phyloP scores from a whole-genome alignment of 1,140 invertebrate species.

The Trichomalopsis sarcophagae region DNA sequence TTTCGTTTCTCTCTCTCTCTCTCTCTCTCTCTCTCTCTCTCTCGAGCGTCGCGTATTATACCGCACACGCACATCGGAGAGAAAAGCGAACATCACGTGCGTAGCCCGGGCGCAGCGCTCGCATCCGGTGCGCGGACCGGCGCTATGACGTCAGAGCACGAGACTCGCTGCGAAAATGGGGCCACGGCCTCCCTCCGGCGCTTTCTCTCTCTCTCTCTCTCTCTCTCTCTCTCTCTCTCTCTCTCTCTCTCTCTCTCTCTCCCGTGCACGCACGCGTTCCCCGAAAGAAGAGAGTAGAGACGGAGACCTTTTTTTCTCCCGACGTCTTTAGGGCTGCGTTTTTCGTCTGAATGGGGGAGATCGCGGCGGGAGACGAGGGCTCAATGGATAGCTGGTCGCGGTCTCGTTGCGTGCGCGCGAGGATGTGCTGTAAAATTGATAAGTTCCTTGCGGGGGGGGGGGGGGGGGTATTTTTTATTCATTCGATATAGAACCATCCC shows the following conservation, averaged over 20 bases:
- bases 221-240: no score
- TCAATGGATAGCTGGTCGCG: neutral
- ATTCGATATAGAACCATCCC: no score
- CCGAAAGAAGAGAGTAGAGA: neutral
- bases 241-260: neutral
- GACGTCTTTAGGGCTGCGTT: neutral
- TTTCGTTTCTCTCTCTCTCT: no score
- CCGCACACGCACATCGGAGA: neutral
- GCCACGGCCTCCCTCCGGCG: conserved; percentile 30
- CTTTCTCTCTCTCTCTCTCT: conserved; percentile 17
- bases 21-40: no score
- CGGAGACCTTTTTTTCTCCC: neutral
- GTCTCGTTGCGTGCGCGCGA: neutral
- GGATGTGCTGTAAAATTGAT: neutral
- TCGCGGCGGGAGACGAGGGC: no score
- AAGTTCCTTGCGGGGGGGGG: neutral
- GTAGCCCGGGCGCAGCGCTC: neutral
- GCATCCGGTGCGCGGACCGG: neutral
- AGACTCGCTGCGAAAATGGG: conserved; percentile 8
- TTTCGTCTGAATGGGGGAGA: neutral
- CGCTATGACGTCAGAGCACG: conserved; percentile 8
- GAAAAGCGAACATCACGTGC: neutral
- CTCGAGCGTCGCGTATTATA: neutral
- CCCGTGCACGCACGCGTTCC: neutral
- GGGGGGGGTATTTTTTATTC: neutral